phyloP scores from a whole-genome alignment of 2,888 invertebrate genomes.

The Timema podura region DNA sequence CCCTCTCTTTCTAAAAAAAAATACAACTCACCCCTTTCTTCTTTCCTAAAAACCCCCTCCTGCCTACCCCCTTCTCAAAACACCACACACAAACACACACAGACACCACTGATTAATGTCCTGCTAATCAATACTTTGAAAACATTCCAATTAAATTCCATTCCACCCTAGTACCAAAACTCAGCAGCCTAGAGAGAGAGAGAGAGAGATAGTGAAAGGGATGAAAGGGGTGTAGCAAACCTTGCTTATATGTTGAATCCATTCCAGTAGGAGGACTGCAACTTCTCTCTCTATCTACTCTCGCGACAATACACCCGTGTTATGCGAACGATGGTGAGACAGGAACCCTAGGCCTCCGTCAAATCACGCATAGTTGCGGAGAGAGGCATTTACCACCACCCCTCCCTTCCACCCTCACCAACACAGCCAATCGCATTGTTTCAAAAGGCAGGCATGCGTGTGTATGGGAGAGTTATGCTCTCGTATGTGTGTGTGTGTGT shows the following conservation, averaged over 20 bases:
- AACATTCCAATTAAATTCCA: conserved; percentile 17
- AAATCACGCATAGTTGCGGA: conserved; percentile 17
- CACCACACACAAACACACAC: background rate
- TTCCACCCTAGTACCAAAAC: background rate
- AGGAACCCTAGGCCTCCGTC: background rate
- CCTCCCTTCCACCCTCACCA: background rate
- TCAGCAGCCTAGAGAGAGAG: no score
- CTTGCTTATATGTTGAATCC: no score
- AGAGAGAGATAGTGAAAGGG: no score
- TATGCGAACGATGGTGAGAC: background rate
- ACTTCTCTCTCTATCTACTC: no score
- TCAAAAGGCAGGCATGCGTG: conserved; percentile 5
- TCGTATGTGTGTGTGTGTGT: conserved; percentile 1
- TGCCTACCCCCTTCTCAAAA: no score
- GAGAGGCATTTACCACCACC: background rate
- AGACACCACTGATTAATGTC: conserved; percentile 8
- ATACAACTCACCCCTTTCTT: no score
- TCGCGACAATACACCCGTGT: conserved; percentile 14
- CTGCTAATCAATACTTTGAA: conserved; percentile 15
- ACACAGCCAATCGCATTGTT: conserved; percentile 4
- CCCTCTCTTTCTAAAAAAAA: no score
- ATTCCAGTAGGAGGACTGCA: no score
- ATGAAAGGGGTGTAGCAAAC: no score
- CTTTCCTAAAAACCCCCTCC: no score
- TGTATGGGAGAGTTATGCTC: background rate